Base-by-base conservation (phyloP, 1,140 invertebrate genomes). In the Saccostrea cuccullata region DNA sequence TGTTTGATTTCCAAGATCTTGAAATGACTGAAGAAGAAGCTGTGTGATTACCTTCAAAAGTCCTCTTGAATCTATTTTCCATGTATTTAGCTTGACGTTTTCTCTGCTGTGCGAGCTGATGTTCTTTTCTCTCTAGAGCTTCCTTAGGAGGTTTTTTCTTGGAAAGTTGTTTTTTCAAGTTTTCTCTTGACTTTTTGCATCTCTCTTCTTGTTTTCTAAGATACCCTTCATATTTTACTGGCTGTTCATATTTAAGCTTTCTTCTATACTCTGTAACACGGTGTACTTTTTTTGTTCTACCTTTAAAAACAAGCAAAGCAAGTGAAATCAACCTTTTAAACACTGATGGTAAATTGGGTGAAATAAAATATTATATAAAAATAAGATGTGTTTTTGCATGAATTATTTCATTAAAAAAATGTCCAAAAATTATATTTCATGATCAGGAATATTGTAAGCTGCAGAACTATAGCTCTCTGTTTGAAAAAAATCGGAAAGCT, bases 71-170 rank as follows among this genome's bases (percentile, higher is more conserved):
- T 70, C 82, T 84, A 56, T 88, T 84, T 55, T 88, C 70, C 12
- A 47, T 84, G 82, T 88, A 84, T 26, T 83, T 84, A 23, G 82
- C 84, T 67, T 87, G 70, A 55, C 40, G 86, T 55, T 85, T 85
- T 60, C 84, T 23, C 56, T 85, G 84, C 30, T 85, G n/a, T 70
- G n/a, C n/a, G 5, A 70, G n/a, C 67, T 70, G 67, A n/a, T 70
- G 67, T 70, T 70, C n/a, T 9, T 70, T 70, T 30, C n/a, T 26
- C n/a, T n/a, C n/a, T 23, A 70, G 6, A n/a, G 67, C 67, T 26
- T 70, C 67, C 12, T 12, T 70, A 12, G 67, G n/a, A 26, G 67
- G 67, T 20, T 70, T 70, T 70, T 70, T 70, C 67, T 70, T 70
- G 15, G 67, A 70, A 23, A 70, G 67, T 26, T 70, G 67, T 70